phyloP scores from a whole-genome alignment of 2,797 vertebrate species.

The Lerista edwardsae region DNA sequence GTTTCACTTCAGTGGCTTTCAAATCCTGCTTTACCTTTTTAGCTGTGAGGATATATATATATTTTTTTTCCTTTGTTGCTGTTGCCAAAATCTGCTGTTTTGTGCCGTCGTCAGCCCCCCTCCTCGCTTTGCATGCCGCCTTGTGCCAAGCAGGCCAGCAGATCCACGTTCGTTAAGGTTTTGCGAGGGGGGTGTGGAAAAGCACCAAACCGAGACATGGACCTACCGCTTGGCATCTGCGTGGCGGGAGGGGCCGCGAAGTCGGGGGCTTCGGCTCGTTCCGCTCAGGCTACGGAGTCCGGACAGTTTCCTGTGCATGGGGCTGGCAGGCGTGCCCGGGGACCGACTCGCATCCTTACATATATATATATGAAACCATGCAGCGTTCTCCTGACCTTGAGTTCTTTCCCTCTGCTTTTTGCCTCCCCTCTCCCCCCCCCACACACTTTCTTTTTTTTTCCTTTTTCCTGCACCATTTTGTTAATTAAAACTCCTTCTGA shows the following conservation, averaged over 20 bases:
- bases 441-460: not conserved
- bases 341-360: slow-evolving; percentile 59
- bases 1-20: slow-evolving; percentile 78
- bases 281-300: slow-evolving; percentile 63
- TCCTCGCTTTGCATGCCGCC: slow-evolving; percentile 92
- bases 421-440: too few species aligned
- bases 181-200: slow-evolving; percentile 38
- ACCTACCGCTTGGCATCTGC: slow-evolving; percentile 41
- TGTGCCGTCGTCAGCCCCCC: slow-evolving; percentile 72
- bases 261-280: slow-evolving; percentile 51
- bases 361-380: slow-evolving; percentile 32
- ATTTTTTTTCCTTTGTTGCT: slow-evolving; percentile 43
- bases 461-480: slow-evolving; percentile 71
- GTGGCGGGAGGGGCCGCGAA: slow-evolving; percentile 47
- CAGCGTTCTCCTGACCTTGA: slow-evolving; percentile 43
- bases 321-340: slow-evolving; percentile 60
- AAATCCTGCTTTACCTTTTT: slow-evolving; percentile 78
- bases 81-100: slow-evolving; percentile 81
- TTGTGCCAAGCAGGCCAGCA: slow-evolving; percentile 87
- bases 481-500: slow-evolving; percentile 82
- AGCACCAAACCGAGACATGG: slow-evolving; percentile 10
- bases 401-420: slow-evolving; percentile 40
- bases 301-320: slow-evolving; percentile 62
- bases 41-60: slow-evolving; percentile 63
- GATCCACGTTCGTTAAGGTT: slow-evolving; percentile 54